Evolutionary conservation across 2,113 vertebrate species (phyloP), one percentile per base, ranked within the genome.

Genomic region (Octodon degus): DNA sequence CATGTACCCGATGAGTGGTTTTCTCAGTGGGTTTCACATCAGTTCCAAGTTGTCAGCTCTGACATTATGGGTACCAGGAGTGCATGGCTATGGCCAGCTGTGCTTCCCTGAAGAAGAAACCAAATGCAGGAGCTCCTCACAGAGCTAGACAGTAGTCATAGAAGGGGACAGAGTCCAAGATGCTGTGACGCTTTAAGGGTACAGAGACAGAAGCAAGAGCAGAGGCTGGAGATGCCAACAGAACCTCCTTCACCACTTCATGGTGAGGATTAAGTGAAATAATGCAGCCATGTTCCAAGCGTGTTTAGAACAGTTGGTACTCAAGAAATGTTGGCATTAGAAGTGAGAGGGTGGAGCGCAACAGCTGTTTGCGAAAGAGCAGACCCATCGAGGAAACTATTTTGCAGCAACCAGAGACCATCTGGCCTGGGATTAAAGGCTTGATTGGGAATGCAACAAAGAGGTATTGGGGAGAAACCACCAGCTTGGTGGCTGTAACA

Each of bases 401-500:
- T 90, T 47, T 88, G 86, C 58, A 74, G 89, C 90, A 83, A 67
- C 30, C 67, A 68, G 67, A 89, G 79, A 53, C 62, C 95, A 86
- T 58, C 77, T 95, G 79, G 67, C 50, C 81, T 77, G 37, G 86
- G 76, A 90, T 60, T 37, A 77, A 77, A 60, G 34, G 34, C 50
- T 70, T 79, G 62, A 34, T 10, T 25, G 90, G 72, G 80, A 90
- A 70, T 24, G 60, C 37, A 10, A 11, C 19, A 67, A 63, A 62
- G 62, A 37, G 37, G 62, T 17, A 24, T 50, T 14, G 72, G 74
- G 76, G 32, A 93, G 79, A 95, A 76, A 72, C 24, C 63, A 81
- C 37, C 5, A 89, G 72, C 24, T 19, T 63, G 43, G 76, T 74
- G 89, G 27, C 87, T 72, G 16, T 0, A 5, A 25, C 16, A 27